Evolutionary conservation across 2,113 vertebrate species (phyloP).

Genomic region (Onychostruthus taczanowskii): DNA sequence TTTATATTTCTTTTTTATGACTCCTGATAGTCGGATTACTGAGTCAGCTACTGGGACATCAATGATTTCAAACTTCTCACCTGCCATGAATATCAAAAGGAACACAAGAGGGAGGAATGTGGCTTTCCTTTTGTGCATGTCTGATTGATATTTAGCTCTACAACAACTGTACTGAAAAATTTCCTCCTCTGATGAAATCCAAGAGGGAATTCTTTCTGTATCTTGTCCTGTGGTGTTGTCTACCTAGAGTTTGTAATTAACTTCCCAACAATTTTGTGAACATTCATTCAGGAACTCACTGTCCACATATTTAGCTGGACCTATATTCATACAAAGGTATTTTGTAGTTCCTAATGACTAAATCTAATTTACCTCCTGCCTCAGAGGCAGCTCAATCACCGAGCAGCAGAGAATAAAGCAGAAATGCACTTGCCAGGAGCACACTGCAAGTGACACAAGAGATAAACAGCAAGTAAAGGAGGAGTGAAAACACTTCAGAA

Average conservation of each 20-base stretch:
- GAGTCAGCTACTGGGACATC: background rate
- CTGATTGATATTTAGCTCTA: background rate
- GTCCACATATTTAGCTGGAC: background rate
- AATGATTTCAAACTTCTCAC: background rate
- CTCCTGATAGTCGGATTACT: background rate
- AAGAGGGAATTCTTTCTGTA: background rate
- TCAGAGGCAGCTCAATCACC: background rate
- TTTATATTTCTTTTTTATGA: background rate
- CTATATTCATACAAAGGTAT: background rate
- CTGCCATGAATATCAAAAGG: background rate
- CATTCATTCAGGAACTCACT: background rate
- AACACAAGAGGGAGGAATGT: background rate
- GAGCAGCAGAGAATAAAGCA: background rate
- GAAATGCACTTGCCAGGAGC: background rate
- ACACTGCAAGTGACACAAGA: background rate
- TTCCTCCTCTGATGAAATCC: background rate
- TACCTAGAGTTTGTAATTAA: background rate
- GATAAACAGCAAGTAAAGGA: background rate
- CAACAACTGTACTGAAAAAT: background rate
- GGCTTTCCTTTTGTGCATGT: background rate
- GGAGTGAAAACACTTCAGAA: background rate
- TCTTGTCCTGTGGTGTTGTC: background rate
- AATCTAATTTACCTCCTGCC: background rate
- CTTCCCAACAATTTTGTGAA: background rate
- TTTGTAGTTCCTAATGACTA: background rate